A percentile compares a stretch with the other conserved stretches of the same genome.
Conservation (phyloP, 2,113 vertebrate species). For the Apeltes quadracus region DNA sequence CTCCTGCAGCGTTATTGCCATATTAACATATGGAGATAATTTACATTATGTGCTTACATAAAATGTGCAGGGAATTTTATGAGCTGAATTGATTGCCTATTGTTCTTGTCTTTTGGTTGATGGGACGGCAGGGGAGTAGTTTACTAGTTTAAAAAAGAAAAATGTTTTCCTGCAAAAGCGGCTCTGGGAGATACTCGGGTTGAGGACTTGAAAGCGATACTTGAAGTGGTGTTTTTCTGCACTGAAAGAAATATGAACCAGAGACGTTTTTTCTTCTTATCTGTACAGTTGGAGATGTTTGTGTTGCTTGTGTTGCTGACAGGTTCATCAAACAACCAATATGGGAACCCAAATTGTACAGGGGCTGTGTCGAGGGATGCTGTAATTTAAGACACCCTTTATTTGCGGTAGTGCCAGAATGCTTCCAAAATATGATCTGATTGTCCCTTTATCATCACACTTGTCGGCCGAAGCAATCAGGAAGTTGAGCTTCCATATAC, state of each 20-base stretch:
- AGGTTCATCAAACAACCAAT: background rate
- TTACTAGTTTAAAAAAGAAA: slow-evolving; percentile 29
- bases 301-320: slow-evolving; percentile 21
- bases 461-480: background rate
- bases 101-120: slow-evolving; percentile 58
- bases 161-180: slow-evolving; percentile 27
- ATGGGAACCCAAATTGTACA: slow-evolving; percentile 10
- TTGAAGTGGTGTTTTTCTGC: slow-evolving; percentile 61
- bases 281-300: slow-evolving; percentile 45
- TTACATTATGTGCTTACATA: slow-evolving; percentile 31
- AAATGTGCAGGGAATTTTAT: slow-evolving; percentile 25
- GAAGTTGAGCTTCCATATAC: background rate
- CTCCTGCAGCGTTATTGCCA: slow-evolving; percentile 40
- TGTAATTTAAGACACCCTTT: background rate
- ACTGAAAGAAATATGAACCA: slow-evolving; percentile 56
- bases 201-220: slow-evolving; percentile 58
- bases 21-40: slow-evolving; percentile 53
- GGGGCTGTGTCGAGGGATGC: background rate
- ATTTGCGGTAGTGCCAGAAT: background rate
- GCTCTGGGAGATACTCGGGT: slow-evolving; percentile 42
- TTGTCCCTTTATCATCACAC: background rate
- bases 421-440: background rate
- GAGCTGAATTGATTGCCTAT: slow-evolving; percentile 24
- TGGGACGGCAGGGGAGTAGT: slow-evolving; percentile 27
- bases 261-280: slow-evolving; percentile 4